Base-by-base conservation (phyloP, 2,888 invertebrate genomes). In the Arctia plantaginis region DNA sequence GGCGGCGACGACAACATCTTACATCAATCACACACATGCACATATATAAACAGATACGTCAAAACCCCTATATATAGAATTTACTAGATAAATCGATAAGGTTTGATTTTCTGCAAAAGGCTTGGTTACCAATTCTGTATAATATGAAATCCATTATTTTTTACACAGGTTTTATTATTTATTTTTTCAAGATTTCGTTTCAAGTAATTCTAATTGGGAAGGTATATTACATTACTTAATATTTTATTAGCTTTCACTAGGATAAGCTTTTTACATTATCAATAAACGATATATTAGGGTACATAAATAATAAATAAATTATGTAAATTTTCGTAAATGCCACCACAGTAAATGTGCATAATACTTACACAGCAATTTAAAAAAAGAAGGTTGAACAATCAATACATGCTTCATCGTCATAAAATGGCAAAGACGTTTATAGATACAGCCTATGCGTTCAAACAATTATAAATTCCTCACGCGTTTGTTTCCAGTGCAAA, bases 381-480 rank as follows among this genome's bases (percentile, higher is more conserved):
- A 68, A 33, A 59, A 20, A 20, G 20, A 41, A 20, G 30, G 33
- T 55, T 39, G n/a, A 73, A 47, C 35, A 69, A 20, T 23, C 23
- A 69, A 23, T 66, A 15, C n/a, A 69, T 74, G 66, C 77, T 77
- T 12, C 75, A 73, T 67, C 72, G 67, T 68, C 77, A 77, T 71
- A 51, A 79, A 82, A 82, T 77, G 75, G 77, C 84, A 80, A 84
- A 82, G 78, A 78, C 78, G 81, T 77, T 80, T 83, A 85, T 80
- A 80, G 82, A 85, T 80, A 88, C 92, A 91, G 80, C 91, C 93
- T 91, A 87, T 92, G 90, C 73, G 77, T 78, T 74, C 80, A 78
- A 81, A 86, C 86, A 87, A 92, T 93, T 92, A 93, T 90, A 88
- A 88, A 95, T 94, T 93, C 94, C 87, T 78, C 77, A 80, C 93